Conservation (phyloP, 2,888 invertebrate species). For the Parnassius glacialis region DNA sequence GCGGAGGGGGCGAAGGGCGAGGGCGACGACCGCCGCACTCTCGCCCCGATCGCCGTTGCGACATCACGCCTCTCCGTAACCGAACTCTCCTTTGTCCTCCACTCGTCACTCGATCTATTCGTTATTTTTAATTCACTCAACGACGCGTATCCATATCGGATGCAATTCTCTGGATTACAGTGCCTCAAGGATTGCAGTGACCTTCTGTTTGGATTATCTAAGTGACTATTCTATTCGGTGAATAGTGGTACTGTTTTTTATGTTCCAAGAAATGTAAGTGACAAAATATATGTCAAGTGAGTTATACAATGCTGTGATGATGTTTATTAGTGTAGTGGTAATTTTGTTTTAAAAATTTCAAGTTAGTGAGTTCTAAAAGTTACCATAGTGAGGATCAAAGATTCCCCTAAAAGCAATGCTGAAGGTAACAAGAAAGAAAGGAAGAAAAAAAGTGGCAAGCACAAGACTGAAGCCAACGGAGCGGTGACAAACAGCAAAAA, state of each 20-base stretch:
- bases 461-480: constrained; percentile 76
- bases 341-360: constrained; percentile 25
- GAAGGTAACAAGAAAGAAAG: constrained; percentile 82
- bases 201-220: constrained; percentile 47
- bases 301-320: constrained; percentile 22
- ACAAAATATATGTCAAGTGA: constrained; percentile 4
- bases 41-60: constrained; percentile 60
- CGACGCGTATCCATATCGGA: constrained; percentile 42
- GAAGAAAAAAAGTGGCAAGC: constrained; percentile 83
- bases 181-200: constrained; percentile 76
- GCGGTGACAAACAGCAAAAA: constrained; percentile 72
- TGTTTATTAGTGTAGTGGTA: constrained; percentile 20
- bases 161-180: constrained; percentile 68
- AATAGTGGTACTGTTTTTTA: constrained; percentile 20
- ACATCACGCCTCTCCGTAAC: constrained; percentile 39
- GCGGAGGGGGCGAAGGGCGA: constrained; percentile 47
- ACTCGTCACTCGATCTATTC: constrained; percentile 51
- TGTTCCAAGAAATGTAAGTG: constrained; percentile 7
- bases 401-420: constrained; percentile 82
- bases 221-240: not conserved
- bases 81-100: constrained; percentile 58
- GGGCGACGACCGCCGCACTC: constrained; percentile 58
- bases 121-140: constrained; percentile 62
- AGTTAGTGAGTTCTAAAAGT: constrained; percentile 59
- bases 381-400: constrained; percentile 86